Conservation (phyloP, 1,140 invertebrate genomes). For the Dendrolimus kikuchii region DNA sequence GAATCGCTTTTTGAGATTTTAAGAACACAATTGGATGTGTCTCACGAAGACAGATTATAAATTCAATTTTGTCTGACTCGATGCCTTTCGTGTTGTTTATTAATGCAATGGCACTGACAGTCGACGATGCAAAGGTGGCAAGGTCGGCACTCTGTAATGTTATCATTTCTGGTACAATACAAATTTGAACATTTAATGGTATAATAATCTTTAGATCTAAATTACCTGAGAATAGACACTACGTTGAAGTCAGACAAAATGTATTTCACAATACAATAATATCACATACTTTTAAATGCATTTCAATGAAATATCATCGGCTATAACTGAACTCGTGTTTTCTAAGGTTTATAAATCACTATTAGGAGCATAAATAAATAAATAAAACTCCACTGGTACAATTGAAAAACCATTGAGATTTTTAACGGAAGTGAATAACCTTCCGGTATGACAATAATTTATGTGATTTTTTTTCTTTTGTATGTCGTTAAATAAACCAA, state of each 20-base stretch:
- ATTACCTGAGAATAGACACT: constrained; percentile 56
- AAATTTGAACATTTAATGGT: constrained; percentile 27
- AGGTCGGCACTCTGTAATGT: too few relatives aligned
- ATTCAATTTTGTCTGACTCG: constrained; percentile 66
- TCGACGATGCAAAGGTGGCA: too few relatives aligned
- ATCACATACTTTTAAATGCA: constrained; percentile 71
- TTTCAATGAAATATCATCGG: constrained; percentile 53
- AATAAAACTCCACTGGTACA: constrained; percentile 68
- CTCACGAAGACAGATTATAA: constrained; percentile 45
- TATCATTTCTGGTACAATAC: constrained; percentile 1
- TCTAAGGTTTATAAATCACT: constrained; percentile 9
- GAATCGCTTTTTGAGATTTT: constrained; percentile 48
- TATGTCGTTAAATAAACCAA: constrained; percentile 70
- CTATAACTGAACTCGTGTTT: constrained; percentile 19
- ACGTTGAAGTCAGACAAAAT: constrained; percentile 70
- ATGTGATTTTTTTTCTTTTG: constrained; percentile 61
- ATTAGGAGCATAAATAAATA: constrained; percentile 55
- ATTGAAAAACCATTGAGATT: constrained; percentile 70
- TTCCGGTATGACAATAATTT: constrained; percentile 71
- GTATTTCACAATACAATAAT: constrained; percentile 66
- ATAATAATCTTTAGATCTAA: constrained; percentile 33
- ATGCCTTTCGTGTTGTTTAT: constrained; percentile 37
- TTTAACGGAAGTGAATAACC: constrained; percentile 67
- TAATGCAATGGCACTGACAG: constrained; percentile 35
- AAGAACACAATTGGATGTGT: constrained; percentile 54